phyloP scores from a whole-genome alignment of 2,797 vertebrate genomes.

The Acropternis orthonyx region DNA sequence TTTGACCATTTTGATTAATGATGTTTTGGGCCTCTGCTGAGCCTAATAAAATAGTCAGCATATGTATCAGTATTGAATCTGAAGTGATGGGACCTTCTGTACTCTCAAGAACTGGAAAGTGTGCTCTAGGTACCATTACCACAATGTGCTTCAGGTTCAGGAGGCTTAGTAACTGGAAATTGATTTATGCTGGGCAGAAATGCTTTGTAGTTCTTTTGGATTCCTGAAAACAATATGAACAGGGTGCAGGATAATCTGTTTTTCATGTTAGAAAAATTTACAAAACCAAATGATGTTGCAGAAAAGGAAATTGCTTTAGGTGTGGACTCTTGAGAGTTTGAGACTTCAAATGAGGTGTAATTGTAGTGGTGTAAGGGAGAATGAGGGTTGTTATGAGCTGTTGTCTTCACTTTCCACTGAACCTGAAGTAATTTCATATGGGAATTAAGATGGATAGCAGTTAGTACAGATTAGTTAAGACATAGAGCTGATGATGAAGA shows the following conservation, averaged over 20 bases:
- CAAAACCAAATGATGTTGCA: not conserved
- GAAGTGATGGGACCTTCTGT: not conserved
- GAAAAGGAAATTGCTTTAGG: not conserved
- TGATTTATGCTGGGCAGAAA: not conserved
- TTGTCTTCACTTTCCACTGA: not conserved
- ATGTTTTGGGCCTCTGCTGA: not conserved
- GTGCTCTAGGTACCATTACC: not conserved
- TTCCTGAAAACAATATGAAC: not conserved
- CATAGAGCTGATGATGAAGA: not conserved
- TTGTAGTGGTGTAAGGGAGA: not conserved
- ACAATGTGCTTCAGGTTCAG: not conserved
- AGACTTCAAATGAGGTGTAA: not conserved
- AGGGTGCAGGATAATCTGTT: not conserved
- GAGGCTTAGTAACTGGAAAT: not conserved
- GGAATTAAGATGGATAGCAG: not conserved
- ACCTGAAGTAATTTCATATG: not conserved
- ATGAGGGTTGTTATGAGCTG: not conserved
- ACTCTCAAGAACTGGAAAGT: not conserved
- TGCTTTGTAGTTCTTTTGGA: not conserved
- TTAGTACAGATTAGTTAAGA: not conserved
- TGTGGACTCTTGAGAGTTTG: not conserved
- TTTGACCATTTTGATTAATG: not conserved
- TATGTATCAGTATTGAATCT: not conserved
- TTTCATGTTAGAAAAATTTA: not conserved
- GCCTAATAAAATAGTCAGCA: fast-evolving